Conservation (phyloP, 2,888 invertebrate species). For the Drosophila sordidapex region DNA sequence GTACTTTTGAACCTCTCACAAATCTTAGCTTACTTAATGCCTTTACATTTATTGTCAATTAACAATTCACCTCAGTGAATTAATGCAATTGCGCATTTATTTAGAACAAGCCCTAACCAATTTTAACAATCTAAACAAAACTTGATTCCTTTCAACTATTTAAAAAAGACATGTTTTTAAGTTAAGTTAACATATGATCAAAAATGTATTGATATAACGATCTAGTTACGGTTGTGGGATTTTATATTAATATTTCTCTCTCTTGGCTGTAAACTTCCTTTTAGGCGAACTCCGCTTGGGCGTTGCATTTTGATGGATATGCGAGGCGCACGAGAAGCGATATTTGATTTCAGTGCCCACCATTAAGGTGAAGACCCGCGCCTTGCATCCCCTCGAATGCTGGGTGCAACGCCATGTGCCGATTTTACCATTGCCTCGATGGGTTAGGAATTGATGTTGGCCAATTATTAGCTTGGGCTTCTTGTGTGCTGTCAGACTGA, state of each 20-base stretch:
- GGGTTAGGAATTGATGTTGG: conserved; percentile 43
- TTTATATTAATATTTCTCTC: neutral
- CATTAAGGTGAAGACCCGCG: conserved; percentile 53
- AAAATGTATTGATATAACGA: neutral
- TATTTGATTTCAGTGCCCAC: conserved; percentile 67
- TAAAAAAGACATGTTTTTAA: conserved; percentile 21
- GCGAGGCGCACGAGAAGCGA: conserved; percentile 63
- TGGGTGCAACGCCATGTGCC: conserved; percentile 66
- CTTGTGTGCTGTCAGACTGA: conserved; percentile 18
- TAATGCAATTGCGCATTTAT: neutral
- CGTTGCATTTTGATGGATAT: conserved; percentile 44
- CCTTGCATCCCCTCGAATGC: conserved; percentile 66
- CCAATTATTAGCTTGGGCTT: conserved; percentile 59
- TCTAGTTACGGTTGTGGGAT: neutral
- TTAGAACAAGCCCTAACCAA: neutral
- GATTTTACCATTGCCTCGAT: conserved; percentile 43
- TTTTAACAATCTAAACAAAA: neutral
- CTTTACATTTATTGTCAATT: conserved; percentile 15
- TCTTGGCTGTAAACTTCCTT: conserved; percentile 4
- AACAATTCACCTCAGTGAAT: neutral
- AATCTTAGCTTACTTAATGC: conserved; percentile 1
- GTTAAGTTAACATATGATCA: conserved; percentile 8
- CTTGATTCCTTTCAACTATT: neutral
- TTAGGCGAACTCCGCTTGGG: neutral
- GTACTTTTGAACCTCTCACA: neutral